These are phyloP conservation scores for Caranx ignobilis DNA, from an alignment of 2,113 vertebrate species.

Conservation along the genomic window DNA sequence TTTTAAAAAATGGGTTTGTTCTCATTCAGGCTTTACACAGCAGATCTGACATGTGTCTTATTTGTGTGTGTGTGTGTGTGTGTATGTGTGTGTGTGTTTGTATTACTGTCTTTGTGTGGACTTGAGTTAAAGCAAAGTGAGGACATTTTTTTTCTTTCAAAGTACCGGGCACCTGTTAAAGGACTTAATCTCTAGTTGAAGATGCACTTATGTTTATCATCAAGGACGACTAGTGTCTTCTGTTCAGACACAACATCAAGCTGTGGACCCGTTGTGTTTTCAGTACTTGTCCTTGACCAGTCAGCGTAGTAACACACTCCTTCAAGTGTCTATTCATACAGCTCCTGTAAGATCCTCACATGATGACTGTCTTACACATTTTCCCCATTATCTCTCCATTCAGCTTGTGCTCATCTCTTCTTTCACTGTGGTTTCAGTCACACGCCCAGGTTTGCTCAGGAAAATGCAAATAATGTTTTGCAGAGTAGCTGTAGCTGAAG, in stretches of 20 bases:
- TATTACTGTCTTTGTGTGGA: neutral
- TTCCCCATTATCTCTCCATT: conserved; percentile 38
- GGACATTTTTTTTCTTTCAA: no score
- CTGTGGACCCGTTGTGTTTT: no score
- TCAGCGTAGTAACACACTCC: no score
- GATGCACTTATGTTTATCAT: no score
- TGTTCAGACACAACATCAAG: no score
- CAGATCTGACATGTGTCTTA: neutral
- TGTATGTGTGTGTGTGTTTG: neutral
- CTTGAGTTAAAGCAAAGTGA: no score
- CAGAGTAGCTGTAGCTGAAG: no score
- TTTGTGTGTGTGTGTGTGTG: neutral
- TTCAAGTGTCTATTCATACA: neutral
- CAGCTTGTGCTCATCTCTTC: conserved; percentile 11
- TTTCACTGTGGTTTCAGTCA: neutral
- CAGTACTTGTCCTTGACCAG: no score
- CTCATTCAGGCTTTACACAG: neutral
- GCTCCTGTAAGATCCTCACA: neutral
- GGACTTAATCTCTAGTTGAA: no score
- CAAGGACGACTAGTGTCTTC: no score
- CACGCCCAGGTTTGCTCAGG: neutral
- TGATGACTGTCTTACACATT: conserved; percentile 19
- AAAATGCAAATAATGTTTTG: neutral
- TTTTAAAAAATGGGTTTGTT: conserved; percentile 25
- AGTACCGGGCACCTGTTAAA: no score